phyloP scores from a whole-genome alignment of 2,888 invertebrate species.

The Gonocerus acuteangulatus region DNA sequence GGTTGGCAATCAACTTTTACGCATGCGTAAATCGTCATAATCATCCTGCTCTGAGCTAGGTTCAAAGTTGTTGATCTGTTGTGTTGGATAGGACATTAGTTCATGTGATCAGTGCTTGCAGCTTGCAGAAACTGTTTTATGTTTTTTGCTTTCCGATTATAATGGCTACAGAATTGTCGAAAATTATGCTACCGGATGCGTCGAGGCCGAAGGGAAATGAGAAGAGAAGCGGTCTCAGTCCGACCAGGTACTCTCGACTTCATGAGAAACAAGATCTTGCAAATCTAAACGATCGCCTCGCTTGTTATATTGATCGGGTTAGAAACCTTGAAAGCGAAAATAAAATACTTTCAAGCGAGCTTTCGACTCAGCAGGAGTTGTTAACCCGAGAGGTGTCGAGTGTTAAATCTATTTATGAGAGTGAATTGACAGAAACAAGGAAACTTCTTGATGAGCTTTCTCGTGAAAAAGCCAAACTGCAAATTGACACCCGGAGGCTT shows the following conservation, averaged over 20 bases:
- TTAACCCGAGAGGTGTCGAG: conserved; percentile 79
- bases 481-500: conserved; percentile 82
- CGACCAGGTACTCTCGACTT: conserved; percentile 78
- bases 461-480: conserved; percentile 84
- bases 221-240: conserved; percentile 45
- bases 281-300: conserved; percentile 90
- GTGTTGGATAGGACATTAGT: too few relatives aligned
- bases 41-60: too few relatives aligned
- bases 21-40: too few relatives aligned
- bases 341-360: conserved; percentile 69
- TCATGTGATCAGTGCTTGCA: too few relatives aligned
- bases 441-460: conserved; percentile 86
- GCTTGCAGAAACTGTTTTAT: too few relatives aligned
- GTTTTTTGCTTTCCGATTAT: too few relatives aligned
- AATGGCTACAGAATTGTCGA: too few relatives aligned
- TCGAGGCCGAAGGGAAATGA: too few relatives aligned
- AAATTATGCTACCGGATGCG: too few relatives aligned
- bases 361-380: conserved; percentile 76
- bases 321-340: conserved; percentile 90
- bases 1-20: too few relatives aligned
- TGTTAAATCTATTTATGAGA: conserved; percentile 86
- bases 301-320: conserved; percentile 91
- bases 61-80: too few relatives aligned
- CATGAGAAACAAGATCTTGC: conserved; percentile 92
- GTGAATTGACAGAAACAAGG: conserved; percentile 83